These are phyloP conservation scores for Acrocera orbiculus DNA, from an alignment of 2,888 invertebrate species.

Conservation along the genomic window DNA sequence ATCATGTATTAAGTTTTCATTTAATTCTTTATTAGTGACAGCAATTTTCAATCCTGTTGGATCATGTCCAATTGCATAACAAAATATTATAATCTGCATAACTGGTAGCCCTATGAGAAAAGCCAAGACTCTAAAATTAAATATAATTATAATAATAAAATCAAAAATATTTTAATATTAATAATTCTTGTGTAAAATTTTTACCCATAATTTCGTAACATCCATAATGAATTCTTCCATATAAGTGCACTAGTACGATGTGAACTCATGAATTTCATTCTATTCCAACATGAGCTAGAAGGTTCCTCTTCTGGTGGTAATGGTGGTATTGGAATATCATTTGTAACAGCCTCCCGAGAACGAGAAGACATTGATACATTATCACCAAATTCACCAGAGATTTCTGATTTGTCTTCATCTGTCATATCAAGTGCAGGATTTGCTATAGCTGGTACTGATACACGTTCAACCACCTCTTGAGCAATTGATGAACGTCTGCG, in stretches of 20 bases:
- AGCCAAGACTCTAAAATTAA: conserved; percentile 46
- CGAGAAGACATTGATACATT: conserved; percentile 63
- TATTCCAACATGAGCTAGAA: conserved; percentile 36
- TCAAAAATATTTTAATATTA: not conserved
- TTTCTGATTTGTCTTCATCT: conserved; percentile 52
- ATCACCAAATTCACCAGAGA: conserved; percentile 75
- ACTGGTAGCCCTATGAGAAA: conserved; percentile 77
- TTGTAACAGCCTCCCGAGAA: conserved; percentile 43
- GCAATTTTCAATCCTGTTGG: conserved; percentile 59
- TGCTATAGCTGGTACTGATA: conserved; percentile 45
- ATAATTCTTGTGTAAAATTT: conserved; percentile 14
- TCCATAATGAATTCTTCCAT: conserved; percentile 78
- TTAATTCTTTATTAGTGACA: conserved; percentile 62
- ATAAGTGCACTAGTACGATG: conserved; percentile 64
- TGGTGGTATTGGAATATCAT: conserved; percentile 38
- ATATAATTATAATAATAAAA: conserved; percentile 1
- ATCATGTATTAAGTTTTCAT: conserved; percentile 31
- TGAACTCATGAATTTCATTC: conserved; percentile 45
- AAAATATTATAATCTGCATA: conserved; percentile 72
- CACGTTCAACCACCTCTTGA: conserved; percentile 52
- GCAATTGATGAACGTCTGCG: conserved; percentile 62
- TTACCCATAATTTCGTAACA: conserved; percentile 69
- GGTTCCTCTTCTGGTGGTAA: conserved; percentile 52
- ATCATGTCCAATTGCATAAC: conserved; percentile 75
- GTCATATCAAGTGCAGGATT: conserved; percentile 49